phyloP scores from a whole-genome alignment of 2,113 vertebrate genomes.

The Malurus alboscapulatus region DNA sequence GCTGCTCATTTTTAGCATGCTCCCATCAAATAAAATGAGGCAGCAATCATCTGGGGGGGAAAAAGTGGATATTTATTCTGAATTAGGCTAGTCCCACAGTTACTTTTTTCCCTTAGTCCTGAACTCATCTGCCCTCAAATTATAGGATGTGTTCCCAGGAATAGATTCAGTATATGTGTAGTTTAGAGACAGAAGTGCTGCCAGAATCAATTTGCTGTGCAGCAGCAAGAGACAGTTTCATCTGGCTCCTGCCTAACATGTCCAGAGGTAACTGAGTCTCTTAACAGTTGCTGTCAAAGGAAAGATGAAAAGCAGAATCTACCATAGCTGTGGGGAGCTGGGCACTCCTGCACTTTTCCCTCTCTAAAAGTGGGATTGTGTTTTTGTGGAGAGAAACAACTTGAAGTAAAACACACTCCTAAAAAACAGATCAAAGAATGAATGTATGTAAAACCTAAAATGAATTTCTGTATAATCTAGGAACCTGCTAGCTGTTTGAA shows the following conservation, averaged over 20 bases:
- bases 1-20: neutral
- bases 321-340: neutral
- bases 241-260: neutral
- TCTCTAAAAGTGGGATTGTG: neutral
- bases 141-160: constrained; percentile 11
- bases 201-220: neutral
- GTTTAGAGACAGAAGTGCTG: neutral
- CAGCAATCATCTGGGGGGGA: neutral
- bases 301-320: neutral
- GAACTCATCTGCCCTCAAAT: neutral
- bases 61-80: neutral
- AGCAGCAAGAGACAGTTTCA: neutral
- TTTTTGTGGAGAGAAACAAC: neutral
- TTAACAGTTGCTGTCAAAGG: neutral
- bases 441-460: neutral
- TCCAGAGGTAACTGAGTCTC: neutral
- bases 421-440: neutral
- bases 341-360: neutral
- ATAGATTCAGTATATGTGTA: neutral
- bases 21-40: neutral
- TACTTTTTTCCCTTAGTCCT: neutral
- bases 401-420: neutral
- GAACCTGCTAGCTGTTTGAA: neutral
- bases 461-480: neutral
- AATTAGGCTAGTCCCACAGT: neutral